Evolutionary conservation across 2,113 vertebrate species (phyloP).

Genomic region (Perca fluviatilis): DNA sequence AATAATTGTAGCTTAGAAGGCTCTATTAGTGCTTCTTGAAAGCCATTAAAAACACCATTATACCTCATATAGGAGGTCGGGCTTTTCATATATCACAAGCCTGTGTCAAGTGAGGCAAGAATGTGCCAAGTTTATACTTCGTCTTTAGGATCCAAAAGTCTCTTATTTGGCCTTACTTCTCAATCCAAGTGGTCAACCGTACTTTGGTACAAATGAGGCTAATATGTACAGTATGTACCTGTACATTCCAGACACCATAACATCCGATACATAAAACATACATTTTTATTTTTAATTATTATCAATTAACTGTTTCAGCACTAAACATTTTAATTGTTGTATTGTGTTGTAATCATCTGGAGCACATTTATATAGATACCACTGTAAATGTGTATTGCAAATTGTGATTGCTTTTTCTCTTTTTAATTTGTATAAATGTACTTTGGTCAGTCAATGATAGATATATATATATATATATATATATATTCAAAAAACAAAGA

Average conservation of each 20-base stretch:
- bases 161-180: not conserved
- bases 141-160: not conserved
- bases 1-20: slow-evolving; percentile 70
- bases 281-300: too few species aligned
- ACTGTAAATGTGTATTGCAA: not conserved
- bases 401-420: slow-evolving; percentile 4
- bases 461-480: too few species aligned
- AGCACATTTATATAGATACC: not conserved
- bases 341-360: not conserved
- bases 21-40: slow-evolving; percentile 60
- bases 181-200: not conserved
- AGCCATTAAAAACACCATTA: slow-evolving; percentile 49
- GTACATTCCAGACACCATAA: too few species aligned
- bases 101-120: slow-evolving; percentile 31
- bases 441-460: not conserved
- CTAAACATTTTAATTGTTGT: not conserved
- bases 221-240: too few species aligned
- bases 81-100: slow-evolving; percentile 28
- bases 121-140: slow-evolving; percentile 27
- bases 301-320: not conserved
- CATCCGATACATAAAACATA: too few species aligned
- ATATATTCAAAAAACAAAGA: too few species aligned
- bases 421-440: slow-evolving; percentile 34
- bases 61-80: slow-evolving; percentile 37
- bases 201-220: too few species aligned